These are phyloP conservation scores for Mionectes olivaceus DNA, from an alignment of 2,797 vertebrate genomes.

Conservation along the genomic window DNA sequence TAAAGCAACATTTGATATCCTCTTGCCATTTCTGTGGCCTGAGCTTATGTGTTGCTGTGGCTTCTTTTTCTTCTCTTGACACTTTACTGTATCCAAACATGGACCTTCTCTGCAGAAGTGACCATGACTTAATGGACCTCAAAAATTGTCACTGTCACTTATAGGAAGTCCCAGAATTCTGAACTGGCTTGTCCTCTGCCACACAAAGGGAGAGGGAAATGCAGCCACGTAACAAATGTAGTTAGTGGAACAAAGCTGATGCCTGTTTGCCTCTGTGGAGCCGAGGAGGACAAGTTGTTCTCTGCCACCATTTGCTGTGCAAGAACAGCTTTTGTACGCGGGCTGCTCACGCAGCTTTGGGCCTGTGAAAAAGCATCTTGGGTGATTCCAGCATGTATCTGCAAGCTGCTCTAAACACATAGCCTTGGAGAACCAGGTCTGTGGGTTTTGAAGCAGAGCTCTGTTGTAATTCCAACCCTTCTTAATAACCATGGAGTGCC, in stretches of 20 bases:
- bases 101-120: not conserved
- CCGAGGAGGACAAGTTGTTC: accelerated
- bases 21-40: not conserved
- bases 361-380: not conserved
- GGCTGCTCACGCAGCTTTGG: not conserved
- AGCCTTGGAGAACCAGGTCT: not conserved
- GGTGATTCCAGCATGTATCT: not conserved
- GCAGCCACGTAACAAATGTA: accelerated
- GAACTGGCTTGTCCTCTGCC: not conserved
- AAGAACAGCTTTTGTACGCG: not conserved
- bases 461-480: not conserved
- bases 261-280: not conserved
- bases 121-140: not conserved
- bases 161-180: not conserved
- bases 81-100: not conserved
- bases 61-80: not conserved
- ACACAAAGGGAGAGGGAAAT: not conserved
- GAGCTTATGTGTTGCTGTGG: not conserved
- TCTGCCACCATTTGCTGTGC: not conserved
- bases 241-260: not conserved
- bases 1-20: slow-evolving; percentile 56
- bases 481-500: not conserved
- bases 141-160: not conserved
- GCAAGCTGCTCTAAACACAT: not conserved
- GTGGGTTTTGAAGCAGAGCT: slow-evolving; percentile 1